Evolutionary conservation across 2,113 vertebrate species (phyloP).

Genomic region (Lontra canadensis): DNA sequence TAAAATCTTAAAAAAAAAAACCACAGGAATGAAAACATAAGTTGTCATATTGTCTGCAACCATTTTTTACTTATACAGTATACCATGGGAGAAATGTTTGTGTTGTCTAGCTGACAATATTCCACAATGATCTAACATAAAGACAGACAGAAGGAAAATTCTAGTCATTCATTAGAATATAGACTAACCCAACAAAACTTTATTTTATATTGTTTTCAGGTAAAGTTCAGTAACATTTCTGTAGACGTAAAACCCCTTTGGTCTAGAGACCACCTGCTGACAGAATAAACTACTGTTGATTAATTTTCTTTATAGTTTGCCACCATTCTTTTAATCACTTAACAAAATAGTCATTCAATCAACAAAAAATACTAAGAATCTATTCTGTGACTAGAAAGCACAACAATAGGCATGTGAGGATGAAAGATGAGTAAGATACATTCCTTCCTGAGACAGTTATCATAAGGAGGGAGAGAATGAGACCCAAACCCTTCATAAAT

Average conservation of each 20-base stretch:
- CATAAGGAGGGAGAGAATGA: neutral
- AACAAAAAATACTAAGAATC: neutral
- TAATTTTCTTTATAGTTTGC: neutral
- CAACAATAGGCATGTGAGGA: neutral
- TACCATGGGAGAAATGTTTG: neutral
- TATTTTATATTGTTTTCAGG: neutral
- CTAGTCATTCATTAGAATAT: neutral
- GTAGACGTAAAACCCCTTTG: neutral
- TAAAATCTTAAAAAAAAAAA: too few relatives aligned
- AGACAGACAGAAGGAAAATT: neutral
- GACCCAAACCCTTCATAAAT: neutral
- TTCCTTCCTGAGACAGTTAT: neutral
- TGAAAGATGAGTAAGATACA: neutral
- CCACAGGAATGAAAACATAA: neutral
- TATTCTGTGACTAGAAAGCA: neutral
- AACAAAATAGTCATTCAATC: neutral
- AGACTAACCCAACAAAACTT: neutral
- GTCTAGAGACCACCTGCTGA: neutral
- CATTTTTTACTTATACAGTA: neutral
- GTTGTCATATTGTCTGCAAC: neutral
- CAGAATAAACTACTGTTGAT: neutral
- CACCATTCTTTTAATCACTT: neutral
- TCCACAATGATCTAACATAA: neutral
- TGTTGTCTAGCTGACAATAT: neutral
- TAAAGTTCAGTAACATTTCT: neutral